Base-by-base conservation (phyloP, 2,113 vertebrate species). In the Sylvietta virens region DNA sequence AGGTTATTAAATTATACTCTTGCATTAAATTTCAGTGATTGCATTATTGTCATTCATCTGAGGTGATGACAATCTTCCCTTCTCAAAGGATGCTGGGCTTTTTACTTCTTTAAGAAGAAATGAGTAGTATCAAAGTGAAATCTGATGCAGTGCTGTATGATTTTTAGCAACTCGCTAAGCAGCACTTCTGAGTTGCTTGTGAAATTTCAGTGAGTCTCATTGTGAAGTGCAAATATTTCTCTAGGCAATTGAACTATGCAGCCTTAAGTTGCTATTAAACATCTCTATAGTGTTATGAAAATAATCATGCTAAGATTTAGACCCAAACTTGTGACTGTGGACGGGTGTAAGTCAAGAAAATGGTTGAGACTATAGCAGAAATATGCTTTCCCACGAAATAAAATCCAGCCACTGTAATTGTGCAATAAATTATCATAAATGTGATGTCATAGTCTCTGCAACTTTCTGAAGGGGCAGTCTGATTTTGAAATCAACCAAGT, bases 401-500 rank as follows among this genome's bases (percentile, higher is more conserved):
- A 84, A 95, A 92, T 65, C 67, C 64, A 67, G 90, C 84, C 74
- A 64, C 92, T 8, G 5, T 94, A 86, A 80, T 95, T 96, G 88
- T 94, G 93, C 90, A 96, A 94, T 64, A 74, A 83, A 90, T 90
- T 95, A 86, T 86, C 92, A 92, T 96, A 74, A 88, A 45, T 22
- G 72, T 96, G 94, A 94, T 93, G 93, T 94, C 95, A 95, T 82
- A 83, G 79, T 92, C 93, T 94, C 76, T 93, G 90, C 88, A 94
- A 53, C 88, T 88, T 93, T 96, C 54, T 94, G 90, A 96, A 95
- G 80, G 88, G 92, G 79, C 90, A 88, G 94, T 91, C 48, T 80
- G 85, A 90, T 96, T 96, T 96, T 86, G 93, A 96, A 96, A 97
- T 95, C 88, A 56, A 24, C 79, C 1, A 2, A 88, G 60, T 16